Base-by-base conservation (phyloP, 92 coral and sea anemone genomes). In the Muricea muricata region DNA sequence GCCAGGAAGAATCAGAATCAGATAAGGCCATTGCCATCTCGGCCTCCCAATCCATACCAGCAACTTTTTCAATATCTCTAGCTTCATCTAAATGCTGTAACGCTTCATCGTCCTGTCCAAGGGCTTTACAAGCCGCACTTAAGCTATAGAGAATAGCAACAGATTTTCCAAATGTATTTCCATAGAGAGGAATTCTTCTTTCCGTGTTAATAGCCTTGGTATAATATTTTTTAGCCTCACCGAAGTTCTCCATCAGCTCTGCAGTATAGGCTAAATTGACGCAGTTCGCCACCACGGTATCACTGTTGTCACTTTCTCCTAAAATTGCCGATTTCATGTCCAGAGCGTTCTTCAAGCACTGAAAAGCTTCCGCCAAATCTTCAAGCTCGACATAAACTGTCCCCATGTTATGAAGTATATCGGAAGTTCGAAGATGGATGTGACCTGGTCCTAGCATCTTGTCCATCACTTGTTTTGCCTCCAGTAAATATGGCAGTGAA, bases 331-430 rank as follows among this genome's bases (percentile, higher is more conserved):
- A 46, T 25, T 75, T 25, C 24, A 54, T 75, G 39, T 26, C 47
- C 1, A 75, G 65, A 25, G 32, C 41, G 52, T 48, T 35, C 28
- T 47, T n/a, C 11, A 41, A 23, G 39, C 65, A 75, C 39, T 75
- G 1, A 7, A 9, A 11, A 13, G 81, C 63, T 47, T 75, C 21
- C 9, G 56, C 6, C 21, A 48, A 48, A 18, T 30, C 32, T 7
- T 42, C 65, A 46, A 75, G 65, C 9, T 75, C 81, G n/a, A 28
- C 12, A 75, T 75, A 54, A 75, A 48, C 41, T 20, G 21, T 35
- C 0, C 65, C 81, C 40, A 75, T 26, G 28, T 32, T 54, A 0
- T 75, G 25, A 46, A 75, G 65, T 25, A 32, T 48, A 0, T 14
- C 40, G 6, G 81, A 4, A 75, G 63, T 52, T 25, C 26, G 29